A percentile compares a stretch with the other conserved stretches of the same genome.
Evolutionary conservation across 2,888 invertebrate genomes (phyloP).

Genomic region (Himalopsyche kuldschensis): DNA sequence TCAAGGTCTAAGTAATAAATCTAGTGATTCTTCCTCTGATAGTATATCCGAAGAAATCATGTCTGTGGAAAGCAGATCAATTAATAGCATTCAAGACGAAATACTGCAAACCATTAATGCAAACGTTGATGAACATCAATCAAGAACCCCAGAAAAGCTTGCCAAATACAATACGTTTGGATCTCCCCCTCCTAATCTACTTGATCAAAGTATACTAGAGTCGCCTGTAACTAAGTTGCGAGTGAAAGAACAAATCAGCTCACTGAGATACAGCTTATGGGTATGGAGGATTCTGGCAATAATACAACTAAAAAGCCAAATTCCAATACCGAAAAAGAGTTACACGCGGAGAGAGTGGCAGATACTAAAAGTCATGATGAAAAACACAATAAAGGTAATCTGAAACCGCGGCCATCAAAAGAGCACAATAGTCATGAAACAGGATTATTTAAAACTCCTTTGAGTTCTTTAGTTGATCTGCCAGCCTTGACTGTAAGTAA

Average conservation of each 20-base stretch:
- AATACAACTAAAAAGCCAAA: background rate
- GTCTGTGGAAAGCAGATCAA: background rate
- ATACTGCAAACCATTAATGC: background rate
- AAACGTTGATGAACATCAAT: background rate
- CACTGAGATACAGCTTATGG: constrained; percentile 9
- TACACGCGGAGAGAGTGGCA: background rate
- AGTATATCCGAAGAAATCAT: constrained; percentile 36
- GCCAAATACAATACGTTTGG: background rate
- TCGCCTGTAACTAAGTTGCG: constrained; percentile 19
- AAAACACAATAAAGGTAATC: background rate
- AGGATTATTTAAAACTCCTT: background rate
- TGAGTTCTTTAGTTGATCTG: constrained; percentile 7
- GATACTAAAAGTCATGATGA: background rate
- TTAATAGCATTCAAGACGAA: background rate
- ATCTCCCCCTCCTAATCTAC: constrained; percentile 17
- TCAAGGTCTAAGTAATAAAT: background rate
- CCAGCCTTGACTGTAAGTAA: constrained; percentile 2
- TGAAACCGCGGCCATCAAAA: background rate
- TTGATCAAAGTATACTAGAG: constrained; percentile 25
- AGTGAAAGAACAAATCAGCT: constrained; percentile 21
- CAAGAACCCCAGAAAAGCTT: background rate
- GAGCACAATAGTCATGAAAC: background rate
- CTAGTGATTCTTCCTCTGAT: constrained; percentile 6
- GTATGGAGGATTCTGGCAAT: background rate
- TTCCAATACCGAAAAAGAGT: background rate